Base-by-base conservation (phyloP, 2,113 vertebrate genomes). In the Oenanthe oenanthe region DNA sequence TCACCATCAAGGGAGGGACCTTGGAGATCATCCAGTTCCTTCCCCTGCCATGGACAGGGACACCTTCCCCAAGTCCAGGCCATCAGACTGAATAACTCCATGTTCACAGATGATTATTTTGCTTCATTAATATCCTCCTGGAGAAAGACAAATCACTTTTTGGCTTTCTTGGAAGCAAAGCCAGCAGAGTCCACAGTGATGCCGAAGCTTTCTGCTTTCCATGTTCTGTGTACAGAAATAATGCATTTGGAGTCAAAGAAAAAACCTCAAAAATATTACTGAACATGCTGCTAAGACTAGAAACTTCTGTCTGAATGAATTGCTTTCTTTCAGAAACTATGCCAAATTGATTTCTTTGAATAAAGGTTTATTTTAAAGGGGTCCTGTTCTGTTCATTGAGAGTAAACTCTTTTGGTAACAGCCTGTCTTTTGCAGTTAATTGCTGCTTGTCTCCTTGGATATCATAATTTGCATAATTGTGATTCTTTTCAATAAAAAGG, bases 401-500 rank as follows among this genome's bases (percentile, higher is more conserved):
- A 97, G 91, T 93, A 97, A 97, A 95, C 89, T 97, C 95, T 95
- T 97, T 94, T 38, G 91, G 96, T 96, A 97, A 93, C 95, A 97
- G 94, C 66, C 93, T 97, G 96, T 94, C 95, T 97, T 96, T 96
- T 92, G 93, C 94, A 97, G 91, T 97, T 98, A 98, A 98, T 97
- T 97, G 97, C 95, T 97, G 93, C 93, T 98, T 98, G 95, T 97
- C 96, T 98, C 94, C 91, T 98, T 96, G 91, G 96, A 97, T 98
- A 97, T 97, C 95, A 96, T 97, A 29, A 97, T 98, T 97, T 97
- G 92, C 97, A 98, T 98, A 97, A 98, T 95, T 98, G 88, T 97
- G 95, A 97, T 97, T 98, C 91, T 97, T 97, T 97, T 97, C 96
- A 97, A 97, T 97, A 97, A 97, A 97, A 97, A 96, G 38, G 94